phyloP scores from a whole-genome alignment of 1,140 invertebrate species.

The Lepidotrigona ventralis region DNA sequence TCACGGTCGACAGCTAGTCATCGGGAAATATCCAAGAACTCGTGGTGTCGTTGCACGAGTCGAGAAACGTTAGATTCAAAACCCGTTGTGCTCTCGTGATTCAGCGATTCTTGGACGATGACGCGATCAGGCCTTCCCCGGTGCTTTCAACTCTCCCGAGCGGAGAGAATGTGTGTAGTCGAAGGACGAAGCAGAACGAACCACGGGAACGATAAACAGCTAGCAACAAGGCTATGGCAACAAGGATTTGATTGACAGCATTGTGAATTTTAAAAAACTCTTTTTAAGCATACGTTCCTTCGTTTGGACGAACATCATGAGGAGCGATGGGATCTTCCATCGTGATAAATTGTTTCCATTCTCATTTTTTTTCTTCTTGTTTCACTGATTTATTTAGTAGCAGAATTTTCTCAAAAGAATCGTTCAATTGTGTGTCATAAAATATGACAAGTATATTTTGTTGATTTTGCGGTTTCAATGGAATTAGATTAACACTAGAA shows the following conservation, averaged over 20 bases:
- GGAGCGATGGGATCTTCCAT: no score
- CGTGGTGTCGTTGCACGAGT: not conserved
- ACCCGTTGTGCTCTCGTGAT: constrained; percentile 6
- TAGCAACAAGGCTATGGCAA: not conserved
- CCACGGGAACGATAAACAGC: not conserved
- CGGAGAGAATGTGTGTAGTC: not conserved
- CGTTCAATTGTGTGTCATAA: no score
- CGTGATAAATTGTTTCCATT: no score
- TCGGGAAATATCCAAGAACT: not conserved
- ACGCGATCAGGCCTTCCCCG: not conserved
- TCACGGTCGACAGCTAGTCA: not conserved
- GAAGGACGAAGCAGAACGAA: constrained; percentile 22
- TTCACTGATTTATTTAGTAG: no score
- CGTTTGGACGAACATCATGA: no score
- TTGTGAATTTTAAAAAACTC: not conserved
- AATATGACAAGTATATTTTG: no score
- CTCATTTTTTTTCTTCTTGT: no score
- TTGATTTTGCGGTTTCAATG: no score
- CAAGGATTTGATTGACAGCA: not conserved
- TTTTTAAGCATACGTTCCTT: no score
- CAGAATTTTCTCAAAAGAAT: no score
- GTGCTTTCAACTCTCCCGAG: not conserved
- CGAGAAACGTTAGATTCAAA: not conserved
- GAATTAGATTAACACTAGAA: no score
- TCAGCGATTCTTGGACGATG: constrained; percentile 32